These are phyloP conservation scores for Agrenia bidenticulata DNA, from an alignment of 2,888 invertebrate genomes.

Conservation along the genomic window DNA sequence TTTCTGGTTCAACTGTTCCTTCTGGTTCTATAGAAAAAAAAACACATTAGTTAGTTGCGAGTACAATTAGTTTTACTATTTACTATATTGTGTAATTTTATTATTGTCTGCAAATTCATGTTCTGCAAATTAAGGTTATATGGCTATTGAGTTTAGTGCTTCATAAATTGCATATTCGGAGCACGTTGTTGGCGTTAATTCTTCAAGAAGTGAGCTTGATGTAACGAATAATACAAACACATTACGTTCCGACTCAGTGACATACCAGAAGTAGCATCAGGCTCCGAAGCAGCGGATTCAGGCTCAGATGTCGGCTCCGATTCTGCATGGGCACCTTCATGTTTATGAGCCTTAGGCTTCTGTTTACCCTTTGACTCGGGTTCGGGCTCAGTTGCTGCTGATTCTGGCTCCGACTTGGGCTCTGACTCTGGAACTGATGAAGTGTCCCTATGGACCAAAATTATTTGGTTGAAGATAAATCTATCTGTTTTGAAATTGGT, in stretches of 20 bases:
- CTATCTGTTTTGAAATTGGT: not conserved
- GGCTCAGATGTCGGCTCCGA: conserved; percentile 56
- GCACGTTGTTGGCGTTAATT: too few relatives aligned
- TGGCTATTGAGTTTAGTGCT: too few relatives aligned
- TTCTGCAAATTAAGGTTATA: too few relatives aligned
- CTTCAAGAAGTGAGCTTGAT: too few relatives aligned
- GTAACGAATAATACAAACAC: not conserved
- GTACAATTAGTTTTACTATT: too few relatives aligned
- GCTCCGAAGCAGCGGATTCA: conserved; percentile 54
- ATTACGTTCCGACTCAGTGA: not conserved
- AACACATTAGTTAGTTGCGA: too few relatives aligned
- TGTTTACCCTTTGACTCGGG: conserved; percentile 57
- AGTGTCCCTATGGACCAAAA: not conserved
- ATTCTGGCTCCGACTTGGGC: conserved; percentile 57
- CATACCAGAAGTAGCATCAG: conserved; percentile 53
- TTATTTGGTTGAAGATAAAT: conserved; percentile 6
- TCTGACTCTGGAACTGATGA: conserved; percentile 53
- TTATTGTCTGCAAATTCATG: too few relatives aligned
- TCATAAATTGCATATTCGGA: too few relatives aligned
- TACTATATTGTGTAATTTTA: too few relatives aligned
- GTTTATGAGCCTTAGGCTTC: conserved; percentile 53
- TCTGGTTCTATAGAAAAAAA: conserved; percentile 53
- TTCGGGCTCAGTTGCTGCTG: conserved; percentile 56
- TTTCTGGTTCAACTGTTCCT: conserved; percentile 58
- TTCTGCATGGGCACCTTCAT: conserved; percentile 34